Base-by-base conservation (phyloP, 2,888 invertebrate genomes). In the Gymnocheta viridis region DNA sequence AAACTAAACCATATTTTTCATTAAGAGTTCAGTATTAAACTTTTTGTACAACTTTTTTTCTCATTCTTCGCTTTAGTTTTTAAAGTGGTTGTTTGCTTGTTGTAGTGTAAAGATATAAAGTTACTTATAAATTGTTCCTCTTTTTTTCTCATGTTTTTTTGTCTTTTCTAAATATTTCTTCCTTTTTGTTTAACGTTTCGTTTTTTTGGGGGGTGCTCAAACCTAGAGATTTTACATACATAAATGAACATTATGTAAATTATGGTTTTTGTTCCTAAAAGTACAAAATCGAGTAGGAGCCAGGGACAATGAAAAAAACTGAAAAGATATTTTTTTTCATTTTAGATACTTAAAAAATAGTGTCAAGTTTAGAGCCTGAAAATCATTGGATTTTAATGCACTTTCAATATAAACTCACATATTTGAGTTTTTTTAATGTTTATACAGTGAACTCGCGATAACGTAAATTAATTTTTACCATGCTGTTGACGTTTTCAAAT, bases 281-380 rank as follows among this genome's bases (percentile, higher is more conserved):
- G 44, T 19, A n/a, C 4, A 76, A 64, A 70, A 70, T 70, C 51
- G 56, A 47, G 49, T 80, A 73, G 51, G 51, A 66, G 38, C 66
- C 54, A 58, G 4, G 17, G 24, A 62, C 5, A 60, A 51, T 7
- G 22, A 19, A 9, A 56, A 47, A 62, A 67, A 58, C 27, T 19
- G 2, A 51, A 64, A 27, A 29, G 35, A 70, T n/a, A n/a, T n/a
- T n/a, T n/a, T n/a, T n/a, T n/a, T n/a, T n/a, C n/a, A 29, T 77
- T 49, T 38, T 49, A 17, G 66, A 41, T 32, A 70, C 56, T 70
- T 49, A 66, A 77, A 70, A 58, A 69, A 74, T 70, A 72, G 84
- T 84, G 84, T 84, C 84, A 84, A 84, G 77, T 81, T 84, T 84
- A 84, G 84, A 84, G 77, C 81, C 81, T 81, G 72, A 77, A 84